Evolutionary conservation across 2,113 vertebrate species (phyloP).

Genomic region (Hylia prasina): DNA sequence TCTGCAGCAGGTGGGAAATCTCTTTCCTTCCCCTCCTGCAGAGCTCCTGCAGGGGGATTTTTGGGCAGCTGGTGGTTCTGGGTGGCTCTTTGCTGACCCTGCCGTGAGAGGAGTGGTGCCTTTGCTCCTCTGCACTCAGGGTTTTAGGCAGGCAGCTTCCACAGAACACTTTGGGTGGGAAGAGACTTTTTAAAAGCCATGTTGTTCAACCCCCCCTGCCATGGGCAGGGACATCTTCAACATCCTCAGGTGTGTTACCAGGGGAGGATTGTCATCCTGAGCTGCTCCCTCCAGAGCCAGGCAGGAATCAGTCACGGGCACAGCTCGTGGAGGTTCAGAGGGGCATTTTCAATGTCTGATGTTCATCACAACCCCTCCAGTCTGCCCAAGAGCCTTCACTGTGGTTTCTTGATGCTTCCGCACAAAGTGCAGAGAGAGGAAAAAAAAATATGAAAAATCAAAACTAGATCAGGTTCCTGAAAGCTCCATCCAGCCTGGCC

Average conservation of each 20-base stretch:
- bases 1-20: no score
- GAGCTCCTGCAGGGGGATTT: not conserved
- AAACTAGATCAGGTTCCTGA: not conserved
- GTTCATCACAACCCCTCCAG: no score
- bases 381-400: no score
- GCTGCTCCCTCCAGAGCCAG: no score
- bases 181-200: not conserved
- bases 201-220: not conserved
- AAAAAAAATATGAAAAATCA: no score
- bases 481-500: not conserved
- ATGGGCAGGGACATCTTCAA: not conserved
- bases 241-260: no score
- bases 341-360: no score
- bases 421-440: no score
- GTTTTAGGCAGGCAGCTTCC: not conserved
- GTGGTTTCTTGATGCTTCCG: no score
- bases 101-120: rapidly evolving
- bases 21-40: not conserved
- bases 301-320: no score
- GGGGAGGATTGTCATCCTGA: no score
- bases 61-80: not conserved
- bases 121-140: rapidly evolving
- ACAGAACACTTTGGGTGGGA: not conserved
- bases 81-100: rapidly evolving
- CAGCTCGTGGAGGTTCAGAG: no score